Conservation (phyloP, 2,797 vertebrate genomes). For the Paratrypauchen microcephalus region DNA sequence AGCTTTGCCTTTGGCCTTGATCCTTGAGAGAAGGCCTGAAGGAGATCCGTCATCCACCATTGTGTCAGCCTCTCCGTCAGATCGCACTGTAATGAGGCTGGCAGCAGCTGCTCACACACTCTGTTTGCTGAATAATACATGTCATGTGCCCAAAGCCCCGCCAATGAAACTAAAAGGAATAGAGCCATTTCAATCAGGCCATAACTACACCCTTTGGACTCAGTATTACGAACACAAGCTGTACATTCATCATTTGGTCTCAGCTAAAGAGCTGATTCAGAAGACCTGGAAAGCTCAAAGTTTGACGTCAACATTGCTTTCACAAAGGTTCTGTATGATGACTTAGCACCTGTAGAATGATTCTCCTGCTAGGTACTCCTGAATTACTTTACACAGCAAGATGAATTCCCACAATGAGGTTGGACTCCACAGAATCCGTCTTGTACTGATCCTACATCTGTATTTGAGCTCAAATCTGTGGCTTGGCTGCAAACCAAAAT, state of each 20-base stretch:
- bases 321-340: background rate
- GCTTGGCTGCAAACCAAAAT: background rate
- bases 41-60: slow-evolving; percentile 51
- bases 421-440: background rate
- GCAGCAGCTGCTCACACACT: slow-evolving; percentile 66
- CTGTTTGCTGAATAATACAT: slow-evolving; percentile 70
- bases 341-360: background rate
- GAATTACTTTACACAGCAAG: background rate
- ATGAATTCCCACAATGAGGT: background rate
- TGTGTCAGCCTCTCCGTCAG: slow-evolving; percentile 50
- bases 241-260: background rate
- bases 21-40: slow-evolving; percentile 33
- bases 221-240: background rate
- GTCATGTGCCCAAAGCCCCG: slow-evolving; percentile 31
- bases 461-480: background rate
- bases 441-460: background rate
- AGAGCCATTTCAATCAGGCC: slow-evolving; percentile 7
- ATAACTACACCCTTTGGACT: background rate
- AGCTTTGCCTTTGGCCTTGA: slow-evolving; percentile 37
- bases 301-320: background rate
- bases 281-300: background rate
- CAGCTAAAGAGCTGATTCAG: background rate
- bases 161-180: slow-evolving; percentile 18
- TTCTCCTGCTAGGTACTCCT: background rate
- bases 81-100: slow-evolving; percentile 66